phyloP scores from a whole-genome alignment of 2,888 invertebrate species.

The Chirona hameri region DNA sequence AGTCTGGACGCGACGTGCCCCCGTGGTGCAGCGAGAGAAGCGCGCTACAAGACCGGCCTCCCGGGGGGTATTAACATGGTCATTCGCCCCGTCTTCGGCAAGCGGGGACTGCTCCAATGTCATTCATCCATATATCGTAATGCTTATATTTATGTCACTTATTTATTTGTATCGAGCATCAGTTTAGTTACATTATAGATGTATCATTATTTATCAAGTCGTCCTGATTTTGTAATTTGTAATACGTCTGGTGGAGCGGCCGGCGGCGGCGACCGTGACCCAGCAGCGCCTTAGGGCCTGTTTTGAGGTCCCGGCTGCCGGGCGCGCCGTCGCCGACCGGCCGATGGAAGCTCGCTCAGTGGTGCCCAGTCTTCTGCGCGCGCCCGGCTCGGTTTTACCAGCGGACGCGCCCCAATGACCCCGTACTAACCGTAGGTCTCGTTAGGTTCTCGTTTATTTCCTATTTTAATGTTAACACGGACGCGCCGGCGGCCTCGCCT shows the following conservation, averaged over 20 bases:
- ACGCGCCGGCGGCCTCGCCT: neutral
- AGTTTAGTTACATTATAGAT: constrained; percentile 29
- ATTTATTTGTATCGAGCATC: constrained; percentile 30
- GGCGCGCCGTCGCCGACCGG: neutral
- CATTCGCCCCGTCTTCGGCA: constrained; percentile 27
- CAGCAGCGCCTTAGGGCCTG: neutral
- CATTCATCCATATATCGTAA: constrained; percentile 29
- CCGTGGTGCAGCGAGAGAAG: neutral
- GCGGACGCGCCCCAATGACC: neutral
- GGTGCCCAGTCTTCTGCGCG: neutral
- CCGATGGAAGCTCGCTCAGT: neutral
- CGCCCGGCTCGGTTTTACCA: neutral
- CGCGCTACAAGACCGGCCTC: neutral
- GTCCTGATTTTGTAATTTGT: constrained; percentile 29
- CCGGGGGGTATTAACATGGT: constrained; percentile 22
- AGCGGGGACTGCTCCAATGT: constrained; percentile 28
- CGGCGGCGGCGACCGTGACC: neutral
- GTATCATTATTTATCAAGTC: constrained; percentile 30
- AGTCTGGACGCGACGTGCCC: neutral
- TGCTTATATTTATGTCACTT: constrained; percentile 30
- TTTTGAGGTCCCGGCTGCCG: neutral
- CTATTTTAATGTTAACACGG: constrained; percentile 9
- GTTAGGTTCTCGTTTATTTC: neutral
- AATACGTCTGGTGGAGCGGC: neutral
- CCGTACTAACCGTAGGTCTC: constrained; percentile 23